Conservation (phyloP, 1,140 invertebrate species). For the Platyscapa corneri region DNA sequence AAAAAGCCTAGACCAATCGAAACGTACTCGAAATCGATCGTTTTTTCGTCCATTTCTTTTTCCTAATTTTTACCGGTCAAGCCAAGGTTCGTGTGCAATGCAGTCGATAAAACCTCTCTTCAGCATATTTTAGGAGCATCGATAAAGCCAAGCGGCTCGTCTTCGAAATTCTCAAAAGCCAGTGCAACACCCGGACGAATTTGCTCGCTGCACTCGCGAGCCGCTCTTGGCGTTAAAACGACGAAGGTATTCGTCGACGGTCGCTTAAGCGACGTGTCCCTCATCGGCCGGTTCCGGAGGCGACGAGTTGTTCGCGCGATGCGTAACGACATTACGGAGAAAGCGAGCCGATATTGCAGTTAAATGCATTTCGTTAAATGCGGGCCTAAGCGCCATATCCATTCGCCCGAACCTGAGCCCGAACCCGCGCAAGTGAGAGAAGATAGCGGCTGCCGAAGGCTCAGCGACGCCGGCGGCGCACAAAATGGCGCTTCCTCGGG, state of each 20-base stretch:
- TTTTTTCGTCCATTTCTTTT: too few species aligned
- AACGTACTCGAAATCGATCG: too few species aligned
- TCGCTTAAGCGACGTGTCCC: neutral
- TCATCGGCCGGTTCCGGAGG: neutral
- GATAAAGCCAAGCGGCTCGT: too few species aligned
- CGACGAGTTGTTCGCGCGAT: too few species aligned
- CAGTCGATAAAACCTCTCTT: too few species aligned
- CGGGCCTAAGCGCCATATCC: constrained; percentile 49
- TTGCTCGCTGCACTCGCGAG: too few species aligned
- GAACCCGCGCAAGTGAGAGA: neutral
- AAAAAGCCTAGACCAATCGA: too few species aligned
- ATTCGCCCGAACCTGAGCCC: neutral
- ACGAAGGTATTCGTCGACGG: neutral
- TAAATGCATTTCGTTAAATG: neutral
- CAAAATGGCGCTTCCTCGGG: constrained; percentile 26
- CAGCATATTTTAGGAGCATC: too few species aligned
- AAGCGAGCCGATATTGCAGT: neutral
- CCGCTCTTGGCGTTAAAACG: neutral
- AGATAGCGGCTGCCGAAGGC: neutral
- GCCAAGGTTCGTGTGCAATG: too few species aligned
- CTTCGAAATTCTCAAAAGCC: too few species aligned
- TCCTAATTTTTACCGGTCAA: too few species aligned
- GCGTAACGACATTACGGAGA: neutral
- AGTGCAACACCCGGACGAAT: too few species aligned
- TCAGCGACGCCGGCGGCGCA: neutral